Conservation (phyloP, 2,113 vertebrate genomes). For the Brachionichthys hirsutus region DNA sequence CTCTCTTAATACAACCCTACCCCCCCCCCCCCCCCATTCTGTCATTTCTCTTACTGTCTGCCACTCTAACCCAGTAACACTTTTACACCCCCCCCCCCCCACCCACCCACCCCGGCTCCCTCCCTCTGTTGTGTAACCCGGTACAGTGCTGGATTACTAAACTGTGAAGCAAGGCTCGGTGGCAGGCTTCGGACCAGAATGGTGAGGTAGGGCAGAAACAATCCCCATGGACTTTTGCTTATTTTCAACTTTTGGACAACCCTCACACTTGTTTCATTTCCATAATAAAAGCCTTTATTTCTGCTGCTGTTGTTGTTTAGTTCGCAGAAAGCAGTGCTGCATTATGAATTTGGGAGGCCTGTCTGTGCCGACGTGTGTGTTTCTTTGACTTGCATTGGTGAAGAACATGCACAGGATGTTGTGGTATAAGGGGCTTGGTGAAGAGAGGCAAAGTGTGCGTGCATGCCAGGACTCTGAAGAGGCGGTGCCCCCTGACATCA, state of each 20-base stretch:
- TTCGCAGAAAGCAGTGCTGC: conserved; percentile 2
- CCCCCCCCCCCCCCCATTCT: conserved; percentile 36
- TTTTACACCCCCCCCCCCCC: no score
- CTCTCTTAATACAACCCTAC: conserved; percentile 46
- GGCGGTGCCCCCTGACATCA: conserved; percentile 1
- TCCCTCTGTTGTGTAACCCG: conserved; percentile 63
- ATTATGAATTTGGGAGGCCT: conserved; percentile 1
- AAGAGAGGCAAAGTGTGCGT: conserved; percentile 2
- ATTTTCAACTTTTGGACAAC: conserved; percentile 1
- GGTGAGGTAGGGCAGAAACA: conserved; percentile 80
- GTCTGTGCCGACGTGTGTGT: conserved; percentile 2
- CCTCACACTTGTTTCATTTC: conserved; percentile 2
- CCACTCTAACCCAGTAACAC: conserved; percentile 60
- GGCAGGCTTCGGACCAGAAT: conserved; percentile 76
- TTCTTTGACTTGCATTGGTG: not conserved
- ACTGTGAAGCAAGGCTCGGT: conserved; percentile 56
- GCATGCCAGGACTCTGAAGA: not conserved
- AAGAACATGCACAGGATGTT: no score
- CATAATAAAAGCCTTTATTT: conserved; percentile 1
- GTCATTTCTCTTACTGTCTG: conserved; percentile 36
- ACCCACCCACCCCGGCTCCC: conserved; percentile 27
- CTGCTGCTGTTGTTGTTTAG: conserved; percentile 6
- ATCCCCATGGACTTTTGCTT: conserved; percentile 21
- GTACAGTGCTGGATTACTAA: conserved; percentile 75
- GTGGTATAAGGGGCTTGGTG: not conserved